Evolutionary conservation across 2,797 vertebrate species (phyloP).

Genomic region (Nannoperca obscura): DNA sequence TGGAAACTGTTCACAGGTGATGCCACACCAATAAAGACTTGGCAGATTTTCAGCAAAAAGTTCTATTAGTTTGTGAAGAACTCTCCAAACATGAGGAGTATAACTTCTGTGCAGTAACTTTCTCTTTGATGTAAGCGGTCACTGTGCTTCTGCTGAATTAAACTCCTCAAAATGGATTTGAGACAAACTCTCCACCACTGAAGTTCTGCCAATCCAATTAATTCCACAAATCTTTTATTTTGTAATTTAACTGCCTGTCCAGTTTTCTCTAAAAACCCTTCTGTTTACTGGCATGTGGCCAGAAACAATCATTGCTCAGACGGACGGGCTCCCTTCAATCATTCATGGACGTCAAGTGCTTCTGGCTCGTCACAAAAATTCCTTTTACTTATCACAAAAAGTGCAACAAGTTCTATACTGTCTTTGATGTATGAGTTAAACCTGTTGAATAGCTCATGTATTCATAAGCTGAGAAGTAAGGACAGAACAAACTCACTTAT

Average conservation of each 20-base stretch:
- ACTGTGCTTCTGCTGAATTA: slow-evolving; percentile 19
- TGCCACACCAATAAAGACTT: not conserved
- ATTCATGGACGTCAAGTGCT: slow-evolving; percentile 10
- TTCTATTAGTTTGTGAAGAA: not conserved
- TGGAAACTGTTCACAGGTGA: not conserved
- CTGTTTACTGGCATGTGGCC: slow-evolving; percentile 47
- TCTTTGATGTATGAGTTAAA: slow-evolving; percentile 10
- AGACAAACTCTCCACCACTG: slow-evolving; percentile 37
- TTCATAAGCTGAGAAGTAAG: not conserved
- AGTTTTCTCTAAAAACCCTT: slow-evolving; percentile 45
- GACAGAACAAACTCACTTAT: not conserved
- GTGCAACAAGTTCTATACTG: not conserved
- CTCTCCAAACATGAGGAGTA: not conserved
- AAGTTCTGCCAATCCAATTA: slow-evolving; percentile 72
- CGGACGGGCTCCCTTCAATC: slow-evolving; percentile 23
- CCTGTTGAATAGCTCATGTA: not conserved
- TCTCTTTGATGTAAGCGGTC: slow-evolving; percentile 37
- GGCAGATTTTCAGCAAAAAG: not conserved
- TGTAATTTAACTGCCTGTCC: slow-evolving; percentile 45
- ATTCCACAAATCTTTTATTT: slow-evolving; percentile 64
- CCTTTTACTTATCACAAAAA: slow-evolving; percentile 9
- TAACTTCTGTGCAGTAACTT: slow-evolving; percentile 27
- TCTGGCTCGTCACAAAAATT: slow-evolving; percentile 25
- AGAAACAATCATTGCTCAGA: slow-evolving; percentile 41
- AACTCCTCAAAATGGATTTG: slow-evolving; percentile 39